A percentile compares a stretch with the other conserved stretches of the same genome.
Conservation (phyloP, 2,888 invertebrate species). For the Cerceris rybyensis region DNA sequence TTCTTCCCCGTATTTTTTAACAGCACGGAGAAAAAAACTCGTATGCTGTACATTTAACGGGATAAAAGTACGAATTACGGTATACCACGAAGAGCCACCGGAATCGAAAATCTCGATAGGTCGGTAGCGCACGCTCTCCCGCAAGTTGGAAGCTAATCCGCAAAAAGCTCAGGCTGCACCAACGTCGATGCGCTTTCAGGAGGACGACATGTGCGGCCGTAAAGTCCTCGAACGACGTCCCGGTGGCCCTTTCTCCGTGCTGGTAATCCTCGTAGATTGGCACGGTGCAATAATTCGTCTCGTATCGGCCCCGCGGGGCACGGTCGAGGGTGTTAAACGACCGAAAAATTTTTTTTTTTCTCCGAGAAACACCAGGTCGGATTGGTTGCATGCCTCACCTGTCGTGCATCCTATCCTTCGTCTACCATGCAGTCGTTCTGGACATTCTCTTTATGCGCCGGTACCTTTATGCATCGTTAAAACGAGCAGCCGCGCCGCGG, state of each 20-base stretch:
- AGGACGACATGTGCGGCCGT: conserved; percentile 45
- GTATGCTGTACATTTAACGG: not conserved
- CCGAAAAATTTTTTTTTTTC: conserved; percentile 40
- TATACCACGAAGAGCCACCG: not conserved
- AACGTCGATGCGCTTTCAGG: conserved; percentile 47
- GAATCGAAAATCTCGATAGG: conserved; percentile 49
- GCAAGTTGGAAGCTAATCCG: conserved; percentile 52
- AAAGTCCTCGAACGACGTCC: conserved; percentile 62
- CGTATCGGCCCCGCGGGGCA: conserved; percentile 57
- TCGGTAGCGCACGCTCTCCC: not conserved
- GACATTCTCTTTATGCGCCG: conserved; percentile 41
- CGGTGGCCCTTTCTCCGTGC: conserved; percentile 51
- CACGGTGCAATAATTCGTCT: conserved; percentile 65
- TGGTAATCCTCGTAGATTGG: conserved; percentile 66
- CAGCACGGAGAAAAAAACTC: not conserved
- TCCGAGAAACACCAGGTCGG: conserved; percentile 34
- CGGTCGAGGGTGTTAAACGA: conserved; percentile 49
- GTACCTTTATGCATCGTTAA: conserved; percentile 60
- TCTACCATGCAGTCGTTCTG: conserved; percentile 12
- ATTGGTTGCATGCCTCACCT: conserved; percentile 51
- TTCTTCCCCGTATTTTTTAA: not conserved
- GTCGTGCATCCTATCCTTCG: conserved; percentile 48
- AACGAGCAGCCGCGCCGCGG: conserved; percentile 40
- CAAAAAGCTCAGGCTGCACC: conserved; percentile 42
- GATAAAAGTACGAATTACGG: conserved; percentile 28